Percentiles rank a stretch among this genome's conserved stretches.
Evolutionary conservation across 1,140 invertebrate genomes (phyloP).

Genomic region (Zaprionus capensis): DNA sequence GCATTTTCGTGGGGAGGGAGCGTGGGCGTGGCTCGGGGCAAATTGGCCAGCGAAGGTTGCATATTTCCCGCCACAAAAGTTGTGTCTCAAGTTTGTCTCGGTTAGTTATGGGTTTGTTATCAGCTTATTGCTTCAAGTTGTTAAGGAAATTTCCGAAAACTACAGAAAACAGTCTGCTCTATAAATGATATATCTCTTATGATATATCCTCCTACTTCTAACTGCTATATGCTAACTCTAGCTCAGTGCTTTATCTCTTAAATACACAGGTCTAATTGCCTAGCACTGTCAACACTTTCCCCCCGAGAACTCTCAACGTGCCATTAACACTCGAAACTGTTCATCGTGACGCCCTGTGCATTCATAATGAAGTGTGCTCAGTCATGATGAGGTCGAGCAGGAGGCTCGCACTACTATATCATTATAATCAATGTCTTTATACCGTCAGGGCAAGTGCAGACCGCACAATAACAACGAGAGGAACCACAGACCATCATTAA

Average conservation of each 20-base stretch:
- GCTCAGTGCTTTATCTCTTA: not conserved
- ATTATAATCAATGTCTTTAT: slow-evolving; percentile 68
- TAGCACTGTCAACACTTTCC: slow-evolving; percentile 12
- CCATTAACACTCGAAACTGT: slow-evolving; percentile 33
- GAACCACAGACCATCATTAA: slow-evolving; percentile 64
- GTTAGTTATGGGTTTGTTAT: slow-evolving; percentile 6
- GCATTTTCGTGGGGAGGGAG: not conserved
- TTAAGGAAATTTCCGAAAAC: not conserved
- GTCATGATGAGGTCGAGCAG: too few relatives aligned
- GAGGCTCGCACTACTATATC: slow-evolving; percentile 23
- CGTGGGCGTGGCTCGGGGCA: slow-evolving; percentile 8
- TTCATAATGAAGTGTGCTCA: slow-evolving; percentile 37
- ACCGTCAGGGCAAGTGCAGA: slow-evolving; percentile 26
- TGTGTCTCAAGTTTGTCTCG: slow-evolving; percentile 14
- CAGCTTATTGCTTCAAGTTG: slow-evolving; percentile 4
- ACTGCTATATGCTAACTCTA: too few relatives aligned
- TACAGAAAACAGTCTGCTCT: not conserved
- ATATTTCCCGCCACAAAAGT: slow-evolving; percentile 22
- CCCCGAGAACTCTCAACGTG: slow-evolving; percentile 28
- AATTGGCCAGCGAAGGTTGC: slow-evolving; percentile 30
- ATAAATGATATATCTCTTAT: not conserved
- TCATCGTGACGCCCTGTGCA: slow-evolving; percentile 41
- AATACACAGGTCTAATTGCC: slow-evolving; percentile 42
- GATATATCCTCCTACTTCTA: too few relatives aligned
- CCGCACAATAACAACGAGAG: slow-evolving; percentile 21